Base-by-base conservation (phyloP, 2,888 invertebrate species). In the Leptogaster cylindrica region DNA sequence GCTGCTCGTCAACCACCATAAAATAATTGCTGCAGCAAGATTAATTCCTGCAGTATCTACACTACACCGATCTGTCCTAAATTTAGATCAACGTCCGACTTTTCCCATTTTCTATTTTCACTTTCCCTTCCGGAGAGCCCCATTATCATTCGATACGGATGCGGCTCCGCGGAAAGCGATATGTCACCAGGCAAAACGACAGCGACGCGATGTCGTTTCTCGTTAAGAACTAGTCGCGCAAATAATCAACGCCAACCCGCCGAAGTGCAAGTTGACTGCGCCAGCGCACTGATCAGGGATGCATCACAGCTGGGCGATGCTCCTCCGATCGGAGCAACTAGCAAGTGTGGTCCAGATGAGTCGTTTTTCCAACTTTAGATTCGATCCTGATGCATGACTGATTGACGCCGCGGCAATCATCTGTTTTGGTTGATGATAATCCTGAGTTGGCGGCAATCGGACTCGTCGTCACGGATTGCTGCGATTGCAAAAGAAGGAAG, bases 31-130 rank as follows among this genome's bases (percentile, higher is more conserved):
- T 33, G 33, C 27, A 52, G 31, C 31, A 20, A 33, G 31, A 18
- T 31, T 52, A 31, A 52, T 52, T 12, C 31, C 27, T 33, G 28
- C 52, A 33, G 31, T 31, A 16, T 28, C 31, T 33, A 4, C 20
- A 31, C n/a, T 31, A 10, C 31, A 10, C 52, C 31, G 52, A 52
- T 31, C 31, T n/a, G 7, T 3, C 18, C 52, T 52, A 52, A 31
- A 52, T 31, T 52, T 52, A 52, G 52, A 52, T 52, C 33, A 33
- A 52, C 52, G 52, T 52, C 52, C 52, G 52, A 52, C 18, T 52
- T 16, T 14, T 16, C n/a, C 33, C 20, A 16, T 51, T 14, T 12
- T 52, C 52, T 52, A 52, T 52, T 52, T 52, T 52, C 52, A 52
- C 52, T 52, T 52, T 52, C 52, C 52, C 31, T 52, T 52, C 52